Evolutionary conservation across 2,797 vertebrate species (phyloP), one percentile per base, ranked within the genome.

Genomic region (Sternarchorhynchus goeldii): DNA sequence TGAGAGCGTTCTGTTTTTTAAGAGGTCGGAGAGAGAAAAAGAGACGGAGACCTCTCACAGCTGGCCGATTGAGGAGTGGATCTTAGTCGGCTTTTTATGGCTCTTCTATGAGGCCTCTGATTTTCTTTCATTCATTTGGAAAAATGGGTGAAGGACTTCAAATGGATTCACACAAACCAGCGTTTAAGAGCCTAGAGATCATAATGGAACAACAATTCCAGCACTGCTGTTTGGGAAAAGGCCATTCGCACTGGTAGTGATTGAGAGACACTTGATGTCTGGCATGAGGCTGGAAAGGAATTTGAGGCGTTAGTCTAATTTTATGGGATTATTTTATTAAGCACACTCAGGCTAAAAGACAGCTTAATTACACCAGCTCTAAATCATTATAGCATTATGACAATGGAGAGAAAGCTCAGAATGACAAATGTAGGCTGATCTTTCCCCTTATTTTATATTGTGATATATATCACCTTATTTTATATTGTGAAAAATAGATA

Each of bases 81-180:
- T 88, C 90, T 92, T 86, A 90, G 89, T 87, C 76, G 84, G 81
- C 67, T 89, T 84, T 90, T 92, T 92, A 91, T 89, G 83, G 77
- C 69, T 76, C 76, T 55, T 79, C 78, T 91, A 89, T 88, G 87
- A 90, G 84, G 87, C 86, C 86, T 82, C 89, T 84, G 81, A 77
- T 79, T 84, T 88, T 91, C 79, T 89, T 88, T 85, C 86, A 74
- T 79, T 87, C 87, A 84, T 82, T 85, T 89, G 82, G 55, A 57
- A 56, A 74, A 81, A 74, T 69, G 58, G 59, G 67, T 62, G 45
- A 89, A 83, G 88, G 88, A 91, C 91, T 92, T 93, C 91, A 92
- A 91, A 93, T 92, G 88, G 88, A 91, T 92, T 91, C 91, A 90
- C 89, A 92, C 91, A 88, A 91, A 91, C 89, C 90, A 89, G 84